Evolutionary conservation across 2,113 vertebrate species (phyloP).

Genomic region (Callithrix jacchus): DNA sequence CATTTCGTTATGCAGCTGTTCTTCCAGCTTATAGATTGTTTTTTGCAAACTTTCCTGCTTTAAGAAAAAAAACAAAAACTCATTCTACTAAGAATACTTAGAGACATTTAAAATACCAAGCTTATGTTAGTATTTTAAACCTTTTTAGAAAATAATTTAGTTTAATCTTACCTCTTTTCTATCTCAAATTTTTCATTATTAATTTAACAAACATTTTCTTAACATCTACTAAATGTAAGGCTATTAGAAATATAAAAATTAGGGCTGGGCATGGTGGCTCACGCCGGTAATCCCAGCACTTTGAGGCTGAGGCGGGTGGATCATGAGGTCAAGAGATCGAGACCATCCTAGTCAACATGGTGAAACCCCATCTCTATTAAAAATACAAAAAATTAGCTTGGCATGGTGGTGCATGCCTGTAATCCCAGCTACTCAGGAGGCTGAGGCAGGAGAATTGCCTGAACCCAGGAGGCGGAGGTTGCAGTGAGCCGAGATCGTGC

Average conservation of each 20-base stretch:
- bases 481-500: too few relatives aligned
- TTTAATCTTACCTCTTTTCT: background rate
- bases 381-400: too few relatives aligned
- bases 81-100: conserved; percentile 54
- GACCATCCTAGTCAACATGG: too few relatives aligned
- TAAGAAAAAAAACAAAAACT: conserved; percentile 68
- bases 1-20: conserved; percentile 97
- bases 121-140: conserved; percentile 51
- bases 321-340: too few relatives aligned
- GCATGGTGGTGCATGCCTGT: too few relatives aligned
- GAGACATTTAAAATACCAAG: conserved; percentile 37
- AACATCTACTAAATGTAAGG: background rate
- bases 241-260: conserved; percentile 20
- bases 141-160: background rate
- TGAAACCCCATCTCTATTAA: too few relatives aligned
- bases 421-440: too few relatives aligned
- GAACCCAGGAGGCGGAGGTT: too few relatives aligned
- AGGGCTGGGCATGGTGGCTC: too few relatives aligned
- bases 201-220: background rate
- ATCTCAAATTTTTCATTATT: background rate
- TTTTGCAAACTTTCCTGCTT: conserved; percentile 98
- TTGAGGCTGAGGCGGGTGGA: too few relatives aligned
- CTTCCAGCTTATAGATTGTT: conserved; percentile 95
- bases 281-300: too few relatives aligned
- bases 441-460: too few relatives aligned